Evolutionary conservation across 2,888 invertebrate genomes (phyloP).

Genomic region (Heteromurus nitidus): DNA sequence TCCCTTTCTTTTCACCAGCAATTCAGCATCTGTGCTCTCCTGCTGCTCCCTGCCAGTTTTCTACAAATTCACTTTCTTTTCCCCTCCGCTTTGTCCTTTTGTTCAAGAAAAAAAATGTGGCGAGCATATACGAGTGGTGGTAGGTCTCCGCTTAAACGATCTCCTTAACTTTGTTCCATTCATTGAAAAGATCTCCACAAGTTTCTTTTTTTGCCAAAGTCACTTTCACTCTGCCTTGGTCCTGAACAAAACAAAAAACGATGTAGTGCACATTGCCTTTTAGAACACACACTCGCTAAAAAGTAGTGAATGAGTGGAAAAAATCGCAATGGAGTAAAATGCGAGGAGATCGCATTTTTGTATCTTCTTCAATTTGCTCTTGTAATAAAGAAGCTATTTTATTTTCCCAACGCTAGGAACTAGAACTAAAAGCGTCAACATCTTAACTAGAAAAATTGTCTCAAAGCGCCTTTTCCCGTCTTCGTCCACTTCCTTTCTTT

Average conservation of each 20-base stretch:
- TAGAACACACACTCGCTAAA: neutral
- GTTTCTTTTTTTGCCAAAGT: neutral
- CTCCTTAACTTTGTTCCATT: neutral
- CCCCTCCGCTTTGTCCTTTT: too few species aligned
- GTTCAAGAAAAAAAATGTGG: too few species aligned
- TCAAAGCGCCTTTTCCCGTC: neutral
- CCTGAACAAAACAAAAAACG: neutral
- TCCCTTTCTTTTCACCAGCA: neutral
- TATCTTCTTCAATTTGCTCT: neutral
- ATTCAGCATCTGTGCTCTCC: neutral
- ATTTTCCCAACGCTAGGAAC: neutral
- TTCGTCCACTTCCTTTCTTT: too few species aligned
- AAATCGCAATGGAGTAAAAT: slow-evolving; percentile 6
- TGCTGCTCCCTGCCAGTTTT: too few species aligned
- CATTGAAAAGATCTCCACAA: neutral
- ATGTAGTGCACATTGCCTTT: too few species aligned
- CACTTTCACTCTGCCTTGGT: neutral
- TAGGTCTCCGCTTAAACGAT: slow-evolving; percentile 12
- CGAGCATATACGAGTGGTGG: too few species aligned
- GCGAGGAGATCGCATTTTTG: neutral
- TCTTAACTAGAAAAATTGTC: neutral
- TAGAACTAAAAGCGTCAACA: too few species aligned
- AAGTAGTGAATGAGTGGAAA: neutral
- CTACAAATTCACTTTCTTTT: too few species aligned
- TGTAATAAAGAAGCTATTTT: neutral